A percentile compares a stretch with the other conserved stretches of the same genome.
Evolutionary conservation across 2,888 invertebrate genomes (phyloP).

Genomic region (Protodeltote pygarga): DNA sequence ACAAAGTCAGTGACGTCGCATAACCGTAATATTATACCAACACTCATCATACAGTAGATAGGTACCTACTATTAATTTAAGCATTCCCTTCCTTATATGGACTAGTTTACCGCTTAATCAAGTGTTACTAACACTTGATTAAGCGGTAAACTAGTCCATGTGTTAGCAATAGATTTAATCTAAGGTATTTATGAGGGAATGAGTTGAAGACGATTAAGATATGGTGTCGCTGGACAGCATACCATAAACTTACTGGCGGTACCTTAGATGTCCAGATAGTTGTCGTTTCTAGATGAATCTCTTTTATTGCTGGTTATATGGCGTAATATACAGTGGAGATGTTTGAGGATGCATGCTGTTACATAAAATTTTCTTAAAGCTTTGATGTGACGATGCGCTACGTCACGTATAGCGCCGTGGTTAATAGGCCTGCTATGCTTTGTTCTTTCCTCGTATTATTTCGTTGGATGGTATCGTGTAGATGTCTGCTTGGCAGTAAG

Average conservation of each 20-base stretch:
- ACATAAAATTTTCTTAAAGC: background rate
- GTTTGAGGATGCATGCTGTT: background rate
- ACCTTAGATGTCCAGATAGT: constrained; percentile 14
- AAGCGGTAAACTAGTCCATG: too few species aligned
- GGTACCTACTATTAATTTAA: background rate
- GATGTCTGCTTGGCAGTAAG: too few species aligned
- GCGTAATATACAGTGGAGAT: constrained; percentile 1
- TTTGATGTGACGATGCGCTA: background rate
- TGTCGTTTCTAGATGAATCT: constrained; percentile 5
- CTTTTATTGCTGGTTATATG: background rate
- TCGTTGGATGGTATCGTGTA: too few species aligned
- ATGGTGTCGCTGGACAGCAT: too few species aligned
- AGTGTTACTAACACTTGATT: too few species aligned
- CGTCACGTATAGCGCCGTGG: background rate
- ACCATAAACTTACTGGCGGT: too few species aligned
- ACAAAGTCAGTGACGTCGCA: too few species aligned
- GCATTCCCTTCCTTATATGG: constrained; percentile 19
- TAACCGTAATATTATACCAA: too few species aligned
- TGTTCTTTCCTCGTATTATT: too few species aligned
- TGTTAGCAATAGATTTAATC: constrained; percentile 13
- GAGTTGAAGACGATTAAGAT: constrained; percentile 15
- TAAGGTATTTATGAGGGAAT: constrained; percentile 1
- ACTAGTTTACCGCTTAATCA: constrained; percentile 18
- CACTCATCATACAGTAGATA: background rate
- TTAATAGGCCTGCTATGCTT: too few species aligned